phyloP scores from a whole-genome alignment of 37 sponge, comb jelly and placozoan genomes.

The Corticium candelabrum region DNA sequence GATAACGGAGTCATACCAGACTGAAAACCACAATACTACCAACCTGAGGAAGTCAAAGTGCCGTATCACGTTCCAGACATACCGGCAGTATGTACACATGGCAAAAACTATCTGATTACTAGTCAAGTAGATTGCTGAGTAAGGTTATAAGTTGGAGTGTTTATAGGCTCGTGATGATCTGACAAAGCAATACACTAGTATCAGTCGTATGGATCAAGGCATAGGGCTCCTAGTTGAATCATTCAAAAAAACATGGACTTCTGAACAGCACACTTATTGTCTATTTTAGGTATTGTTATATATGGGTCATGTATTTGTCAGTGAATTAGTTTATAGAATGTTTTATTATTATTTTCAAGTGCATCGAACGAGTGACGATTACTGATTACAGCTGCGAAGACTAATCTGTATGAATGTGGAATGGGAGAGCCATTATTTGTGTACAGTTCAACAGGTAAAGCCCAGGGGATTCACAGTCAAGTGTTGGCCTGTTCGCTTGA shows the following conservation, averaged over 20 bases:
- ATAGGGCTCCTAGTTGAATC: slow-evolving; percentile 53
- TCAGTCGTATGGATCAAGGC: slow-evolving; percentile 65
- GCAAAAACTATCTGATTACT: neutral
- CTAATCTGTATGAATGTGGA: slow-evolving; percentile 73
- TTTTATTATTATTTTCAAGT: neutral
- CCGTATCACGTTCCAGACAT: slow-evolving; percentile 64
- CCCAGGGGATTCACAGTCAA: slow-evolving; percentile 41
- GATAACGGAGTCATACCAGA: slow-evolving; percentile 51
- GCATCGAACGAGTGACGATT: neutral
- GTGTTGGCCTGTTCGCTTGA: slow-evolving; percentile 43
- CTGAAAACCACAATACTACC: slow-evolving; percentile 55
- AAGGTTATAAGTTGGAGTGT: neutral
- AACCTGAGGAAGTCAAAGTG: slow-evolving; percentile 41
- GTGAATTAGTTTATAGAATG: neutral
- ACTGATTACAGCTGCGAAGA: slow-evolving; percentile 25
- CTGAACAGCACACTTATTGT: slow-evolving; percentile 49
- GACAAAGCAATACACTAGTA: slow-evolving; percentile 50
- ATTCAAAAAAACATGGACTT: slow-evolving; percentile 24
- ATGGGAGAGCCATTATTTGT: slow-evolving; percentile 53
- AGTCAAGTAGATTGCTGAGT: neutral
- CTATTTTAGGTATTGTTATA: neutral
- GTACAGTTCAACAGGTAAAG: slow-evolving; percentile 25
- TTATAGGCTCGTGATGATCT: slow-evolving; percentile 28
- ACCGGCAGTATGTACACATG: slow-evolving; percentile 18
- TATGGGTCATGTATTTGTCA: no score